A percentile compares a stretch with the other conserved stretches of the same genome.
Evolutionary conservation across 2,797 vertebrate genomes (phyloP).

Genomic region (Sebastes taczanowskii): DNA sequence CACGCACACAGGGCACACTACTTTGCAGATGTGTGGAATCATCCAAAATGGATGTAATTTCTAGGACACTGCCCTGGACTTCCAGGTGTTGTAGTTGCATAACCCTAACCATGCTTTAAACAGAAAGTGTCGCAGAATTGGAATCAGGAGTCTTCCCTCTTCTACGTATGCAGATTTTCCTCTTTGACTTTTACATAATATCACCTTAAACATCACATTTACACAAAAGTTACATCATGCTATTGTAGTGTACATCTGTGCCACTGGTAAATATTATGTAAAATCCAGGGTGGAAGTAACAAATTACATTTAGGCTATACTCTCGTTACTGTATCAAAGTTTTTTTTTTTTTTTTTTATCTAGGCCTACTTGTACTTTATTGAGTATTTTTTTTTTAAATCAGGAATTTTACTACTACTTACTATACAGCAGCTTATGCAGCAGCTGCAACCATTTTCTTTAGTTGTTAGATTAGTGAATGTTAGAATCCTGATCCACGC

Average conservation of each 20-base stretch:
- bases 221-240: too few species aligned
- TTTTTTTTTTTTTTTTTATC: too few species aligned
- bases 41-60: not conserved
- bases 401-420: too few species aligned
- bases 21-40: not conserved
- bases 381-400: too few species aligned
- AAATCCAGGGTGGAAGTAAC: not conserved
- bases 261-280: not conserved
- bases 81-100: not conserved
- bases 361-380: too few species aligned
- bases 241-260: too few species aligned
- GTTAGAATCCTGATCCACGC: too few species aligned
- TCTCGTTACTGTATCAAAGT: too few species aligned
- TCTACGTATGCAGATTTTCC: not conserved
- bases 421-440: too few species aligned
- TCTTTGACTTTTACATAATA: not conserved
- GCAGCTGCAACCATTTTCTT: too few species aligned
- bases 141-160: not conserved
- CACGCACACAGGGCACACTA: not conserved
- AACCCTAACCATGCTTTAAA: not conserved
- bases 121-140: not conserved
- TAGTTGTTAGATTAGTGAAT: too few species aligned
- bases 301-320: too few species aligned
- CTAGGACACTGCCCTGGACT: not conserved
- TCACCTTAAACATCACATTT: not conserved